Conservation (phyloP, 2,113 vertebrate species). For the Dasypus novemcinctus region DNA sequence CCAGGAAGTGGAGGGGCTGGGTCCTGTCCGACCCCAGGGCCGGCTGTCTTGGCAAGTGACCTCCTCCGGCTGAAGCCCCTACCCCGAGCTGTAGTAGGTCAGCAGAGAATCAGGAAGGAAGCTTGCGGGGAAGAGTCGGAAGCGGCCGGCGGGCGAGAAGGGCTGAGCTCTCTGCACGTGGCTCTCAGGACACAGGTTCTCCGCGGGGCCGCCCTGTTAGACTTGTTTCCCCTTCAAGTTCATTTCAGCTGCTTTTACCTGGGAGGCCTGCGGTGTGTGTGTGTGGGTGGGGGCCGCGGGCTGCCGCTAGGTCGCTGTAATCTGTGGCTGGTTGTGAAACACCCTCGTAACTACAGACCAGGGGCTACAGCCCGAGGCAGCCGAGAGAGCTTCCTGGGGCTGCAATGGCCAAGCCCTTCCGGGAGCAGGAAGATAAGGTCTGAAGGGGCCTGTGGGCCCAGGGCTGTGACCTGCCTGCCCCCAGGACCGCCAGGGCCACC, state of each 20-base stretch:
- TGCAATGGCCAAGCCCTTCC: neutral
- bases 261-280: neutral
- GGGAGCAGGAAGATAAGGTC: neutral
- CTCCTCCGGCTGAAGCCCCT: accelerated
- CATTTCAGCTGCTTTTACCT: neutral
- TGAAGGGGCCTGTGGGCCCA: too few relatives aligned
- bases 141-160: neutral
- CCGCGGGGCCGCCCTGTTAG: too few relatives aligned
- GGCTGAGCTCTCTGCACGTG: neutral
- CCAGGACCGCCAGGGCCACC: neutral
- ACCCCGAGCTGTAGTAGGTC: neutral
- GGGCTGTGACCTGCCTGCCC: neutral
- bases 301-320: neutral
- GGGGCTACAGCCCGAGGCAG: too few relatives aligned
- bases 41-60: neutral
- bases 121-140: neutral
- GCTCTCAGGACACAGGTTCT: too few relatives aligned
- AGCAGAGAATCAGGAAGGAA: conserved; percentile 56
- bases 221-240: neutral
- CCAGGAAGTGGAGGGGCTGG: neutral
- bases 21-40: neutral
- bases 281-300: neutral
- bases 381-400: neutral
- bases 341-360: too few relatives aligned
- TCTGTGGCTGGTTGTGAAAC: neutral